Evolutionary conservation across 2,888 invertebrate species (phyloP).

Genomic region (Sarcophaga caerulescens): DNA sequence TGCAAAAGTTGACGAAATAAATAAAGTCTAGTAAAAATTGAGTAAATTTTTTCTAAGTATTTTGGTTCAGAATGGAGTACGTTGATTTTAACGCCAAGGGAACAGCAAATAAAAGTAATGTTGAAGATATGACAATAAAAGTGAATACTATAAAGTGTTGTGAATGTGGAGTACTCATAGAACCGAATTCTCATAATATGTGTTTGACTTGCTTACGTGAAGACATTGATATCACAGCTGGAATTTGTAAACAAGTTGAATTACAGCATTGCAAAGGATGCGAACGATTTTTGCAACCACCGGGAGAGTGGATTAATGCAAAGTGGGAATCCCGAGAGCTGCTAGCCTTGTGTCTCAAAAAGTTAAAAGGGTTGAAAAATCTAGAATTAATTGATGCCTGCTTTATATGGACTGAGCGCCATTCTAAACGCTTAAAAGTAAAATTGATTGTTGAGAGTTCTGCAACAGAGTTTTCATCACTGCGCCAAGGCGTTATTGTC

Average conservation of each 20-base stretch:
- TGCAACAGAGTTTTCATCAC: slow-evolving; percentile 77
- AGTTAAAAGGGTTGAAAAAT: slow-evolving; percentile 92
- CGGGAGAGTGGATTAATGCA: slow-evolving; percentile 92
- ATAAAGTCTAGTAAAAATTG: neutral
- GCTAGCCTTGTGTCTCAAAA: slow-evolving; percentile 94
- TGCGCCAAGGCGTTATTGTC: slow-evolving; percentile 97
- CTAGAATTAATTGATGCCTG: slow-evolving; percentile 97
- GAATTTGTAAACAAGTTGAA: slow-evolving; percentile 95
- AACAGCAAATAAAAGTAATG: slow-evolving; percentile 8
- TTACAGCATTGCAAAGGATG: slow-evolving; percentile 95
- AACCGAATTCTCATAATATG: slow-evolving; percentile 98
- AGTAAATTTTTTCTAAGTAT: neutral
- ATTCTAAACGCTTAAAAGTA: slow-evolving; percentile 97
- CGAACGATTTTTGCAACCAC: slow-evolving; percentile 97
- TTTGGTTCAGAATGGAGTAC: slow-evolving; percentile 49
- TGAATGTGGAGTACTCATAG: slow-evolving; percentile 94
- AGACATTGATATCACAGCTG: slow-evolving; percentile 96
- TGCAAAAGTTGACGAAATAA: neutral
- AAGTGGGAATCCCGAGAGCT: slow-evolving; percentile 94
- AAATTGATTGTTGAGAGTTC: slow-evolving; percentile 89
- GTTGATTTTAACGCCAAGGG: slow-evolving; percentile 57
- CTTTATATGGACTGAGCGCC: slow-evolving; percentile 99
- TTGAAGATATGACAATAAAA: slow-evolving; percentile 26
- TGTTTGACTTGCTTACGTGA: slow-evolving; percentile 96
- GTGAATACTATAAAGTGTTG: slow-evolving; percentile 87